These are phyloP conservation scores for Scalopus aquaticus DNA, from an alignment of 2,113 vertebrate species.

Conservation along the genomic window DNA sequence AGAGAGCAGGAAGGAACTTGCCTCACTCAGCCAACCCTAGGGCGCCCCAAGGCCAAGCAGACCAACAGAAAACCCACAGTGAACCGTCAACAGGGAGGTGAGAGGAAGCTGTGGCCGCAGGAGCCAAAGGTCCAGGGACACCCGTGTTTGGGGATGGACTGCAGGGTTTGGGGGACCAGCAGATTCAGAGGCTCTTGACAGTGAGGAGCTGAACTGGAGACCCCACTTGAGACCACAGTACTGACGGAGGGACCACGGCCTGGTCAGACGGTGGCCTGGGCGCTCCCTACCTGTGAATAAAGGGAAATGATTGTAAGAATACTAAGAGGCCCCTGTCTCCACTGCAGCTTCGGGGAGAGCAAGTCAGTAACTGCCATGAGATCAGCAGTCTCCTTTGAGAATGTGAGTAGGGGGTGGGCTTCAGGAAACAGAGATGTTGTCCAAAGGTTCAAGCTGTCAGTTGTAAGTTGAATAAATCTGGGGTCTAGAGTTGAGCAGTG, in stretches of 20 bases:
- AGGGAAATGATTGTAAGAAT: background rate
- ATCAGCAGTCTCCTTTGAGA: background rate
- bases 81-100: background rate
- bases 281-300: background rate
- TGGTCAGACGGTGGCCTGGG: background rate
- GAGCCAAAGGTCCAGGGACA: background rate
- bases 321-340: too few relatives aligned
- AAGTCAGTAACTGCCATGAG: background rate
- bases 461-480: too few relatives aligned
- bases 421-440: too few relatives aligned
- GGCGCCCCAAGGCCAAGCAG: background rate
- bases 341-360: background rate
- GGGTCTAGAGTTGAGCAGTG: accelerated
- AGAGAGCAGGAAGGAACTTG: background rate
- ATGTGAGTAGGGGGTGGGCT: background rate
- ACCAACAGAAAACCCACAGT: background rate
- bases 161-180: background rate
- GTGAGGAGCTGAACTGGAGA: background rate
- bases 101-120: background rate
- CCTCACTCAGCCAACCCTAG: background rate
- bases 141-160: background rate
- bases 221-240: too few relatives aligned
- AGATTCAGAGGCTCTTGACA: background rate
- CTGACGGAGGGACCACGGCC: too few relatives aligned
- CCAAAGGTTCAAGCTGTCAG: background rate